Evolutionary conservation across 2,888 invertebrate genomes (phyloP), one percentile per base, ranked within the genome.

Genomic region (Drosophila nigricruria): DNA sequence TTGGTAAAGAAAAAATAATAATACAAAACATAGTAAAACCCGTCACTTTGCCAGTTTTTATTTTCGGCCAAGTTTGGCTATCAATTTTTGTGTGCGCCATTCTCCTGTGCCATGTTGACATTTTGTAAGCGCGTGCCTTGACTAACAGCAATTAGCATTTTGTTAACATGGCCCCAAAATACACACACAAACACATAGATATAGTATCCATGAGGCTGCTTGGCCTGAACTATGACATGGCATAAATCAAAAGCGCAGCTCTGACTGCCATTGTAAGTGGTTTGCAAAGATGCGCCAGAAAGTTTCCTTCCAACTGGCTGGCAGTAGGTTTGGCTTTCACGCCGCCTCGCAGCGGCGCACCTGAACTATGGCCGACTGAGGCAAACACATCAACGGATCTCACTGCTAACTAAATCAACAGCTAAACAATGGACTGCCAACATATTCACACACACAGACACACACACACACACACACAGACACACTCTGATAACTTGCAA

Each of bases 301-400:
- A 77, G 59, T 63, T 49, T 59, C n/a, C 10, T n/a, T 32, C 45
- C 9, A 16, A 16, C 25, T 42, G 16, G 45, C 45, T 60, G 47
- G 40, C 59, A 42, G 63, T 50, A 86, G 90, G 86, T 81, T 87
- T 90, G 89, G 89, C 89, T 86, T 88, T 90, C 90, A 90, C 89
- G 86, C 86, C 62, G 74, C 42, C 47, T 53, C 47, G 20, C 25
- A 36, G 62, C 69, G 88, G 87, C 86, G 79, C 86, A 90, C 90
- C 90, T 87, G 86, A 88, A 77, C 82, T 71, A 54, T 60, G 64
- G 69, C 18, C 18, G 54, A 52, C 62, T 60, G 16, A 50, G 77
- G 71, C 69, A 70, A 70, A 70, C 72, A 65, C 73, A 67, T 80
- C 79, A 71, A 63, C 69, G 42, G 53, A 23, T 18, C 53, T 73